Conservation (phyloP, 2,888 invertebrate species). For the Rhaphigaster nebulosa region DNA sequence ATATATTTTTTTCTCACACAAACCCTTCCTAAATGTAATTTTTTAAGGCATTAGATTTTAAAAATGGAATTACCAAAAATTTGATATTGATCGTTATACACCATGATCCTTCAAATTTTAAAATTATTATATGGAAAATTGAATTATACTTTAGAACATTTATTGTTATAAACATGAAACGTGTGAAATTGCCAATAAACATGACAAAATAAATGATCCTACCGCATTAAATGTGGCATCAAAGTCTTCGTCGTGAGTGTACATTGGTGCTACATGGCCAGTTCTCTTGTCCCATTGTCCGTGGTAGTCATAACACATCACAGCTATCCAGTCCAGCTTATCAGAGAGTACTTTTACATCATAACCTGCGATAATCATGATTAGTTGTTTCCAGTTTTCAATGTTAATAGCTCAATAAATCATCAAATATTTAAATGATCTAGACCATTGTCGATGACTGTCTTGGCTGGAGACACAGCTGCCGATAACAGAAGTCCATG, state of each 20-base stretch:
- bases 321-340: slow-evolving; percentile 89
- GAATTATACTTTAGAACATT: too few species aligned
- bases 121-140: too few species aligned
- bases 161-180: too few species aligned
- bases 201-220: slow-evolving; percentile 66
- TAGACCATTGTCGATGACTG: slow-evolving; percentile 81
- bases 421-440: neutral
- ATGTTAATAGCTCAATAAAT: neutral
- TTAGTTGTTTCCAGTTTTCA: neutral
- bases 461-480: slow-evolving; percentile 88
- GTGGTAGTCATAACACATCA: slow-evolving; percentile 93
- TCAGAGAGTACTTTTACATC: slow-evolving; percentile 82
- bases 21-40: too few species aligned
- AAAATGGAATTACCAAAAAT: too few species aligned
- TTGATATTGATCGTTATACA: too few species aligned
- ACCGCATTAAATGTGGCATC: slow-evolving; percentile 85
- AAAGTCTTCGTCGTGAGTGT: slow-evolving; percentile 79
- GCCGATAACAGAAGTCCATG: slow-evolving; percentile 82
- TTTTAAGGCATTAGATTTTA: too few species aligned
- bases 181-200: too few species aligned
- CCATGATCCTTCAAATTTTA: too few species aligned
- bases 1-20: too few species aligned
- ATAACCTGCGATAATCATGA: slow-evolving; percentile 72
- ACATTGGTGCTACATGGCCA: slow-evolving; percentile 92
- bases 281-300: slow-evolving; percentile 94